Evolutionary conservation across 2,888 invertebrate genomes (phyloP), one percentile per base, ranked within the genome.

Genomic region (Hirtodrosophila histrioides): DNA sequence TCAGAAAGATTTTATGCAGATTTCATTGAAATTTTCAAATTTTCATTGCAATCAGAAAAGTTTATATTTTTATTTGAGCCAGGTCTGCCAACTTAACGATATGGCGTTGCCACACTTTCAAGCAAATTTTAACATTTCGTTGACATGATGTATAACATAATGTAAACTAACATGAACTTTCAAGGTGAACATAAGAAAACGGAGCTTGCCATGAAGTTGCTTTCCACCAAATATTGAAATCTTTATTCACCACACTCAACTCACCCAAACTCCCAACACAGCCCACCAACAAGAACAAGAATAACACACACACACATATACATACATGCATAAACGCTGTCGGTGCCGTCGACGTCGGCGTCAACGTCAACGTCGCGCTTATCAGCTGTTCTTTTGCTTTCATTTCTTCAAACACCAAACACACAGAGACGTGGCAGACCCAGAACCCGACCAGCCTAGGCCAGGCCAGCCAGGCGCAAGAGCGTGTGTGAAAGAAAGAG

Each of bases 371-470:
- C 53, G 49, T 56, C 41, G 44, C 53, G 77, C 77, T 64, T 79
- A 83, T 83, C 80, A 78, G 84, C 68, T 80, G 80, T 80, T 68
- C 61, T 68, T 68, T 83, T 75, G 62, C 73, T 56, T 80, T 77
- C 45, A 53, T 73, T 80, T 57, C 65, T 58, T 73, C 45, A 68
- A 60, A 77, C 45, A 63, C 48, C 46, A 46, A 67, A 41, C 8
- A 7, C 3, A 31, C 31, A 4, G 41, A 72, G 69, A 69, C 62
- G 71, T 75, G 75, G 70, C 70, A 70, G 33, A 45, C 39, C 40
- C 48, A 69, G 37, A 60, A 44, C 29, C 50, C 35, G 39, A 50
- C 24, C 48, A 68, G 50, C 54, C 54, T 33, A 44, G 39, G 46
- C 24, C 48, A 68, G 50, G 50, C 54, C 27, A 44, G 69, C 61